A percentile compares a stretch with the other conserved stretches of the same genome.
These are phyloP conservation scores for Lasioglossum lativentre DNA, from an alignment of 2,888 invertebrate genomes.

Conservation along the genomic window DNA sequence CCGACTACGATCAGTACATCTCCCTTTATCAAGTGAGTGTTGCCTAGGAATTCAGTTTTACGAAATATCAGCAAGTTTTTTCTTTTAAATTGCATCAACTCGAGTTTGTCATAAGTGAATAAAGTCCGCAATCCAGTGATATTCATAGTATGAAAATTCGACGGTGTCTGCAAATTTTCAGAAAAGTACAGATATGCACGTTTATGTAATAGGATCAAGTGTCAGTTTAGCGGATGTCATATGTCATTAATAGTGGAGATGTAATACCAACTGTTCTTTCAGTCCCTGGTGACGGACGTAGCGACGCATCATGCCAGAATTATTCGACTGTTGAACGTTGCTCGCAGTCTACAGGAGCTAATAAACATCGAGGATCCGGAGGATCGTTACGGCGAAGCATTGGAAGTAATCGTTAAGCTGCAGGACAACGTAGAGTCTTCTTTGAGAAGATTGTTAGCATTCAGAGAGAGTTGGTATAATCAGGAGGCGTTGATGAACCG, in stretches of 20 bases:
- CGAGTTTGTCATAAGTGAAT: too few relatives aligned
- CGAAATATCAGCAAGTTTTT: too few relatives aligned
- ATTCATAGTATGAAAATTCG: too few relatives aligned
- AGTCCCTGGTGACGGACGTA: conserved; percentile 92
- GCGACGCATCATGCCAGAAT: conserved; percentile 93
- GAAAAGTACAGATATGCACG: not conserved
- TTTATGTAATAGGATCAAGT: conserved; percentile 3
- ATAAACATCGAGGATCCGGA: conserved; percentile 91
- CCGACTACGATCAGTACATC: conserved; percentile 94
- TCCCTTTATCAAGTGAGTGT: conserved; percentile 89
- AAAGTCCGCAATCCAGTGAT: too few relatives aligned
- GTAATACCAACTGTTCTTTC: conserved; percentile 7
- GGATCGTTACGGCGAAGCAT: conserved; percentile 89
- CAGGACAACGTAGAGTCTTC: conserved; percentile 92
- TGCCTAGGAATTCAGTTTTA: too few relatives aligned
- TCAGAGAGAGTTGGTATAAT: conserved; percentile 91
- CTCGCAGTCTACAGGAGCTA: conserved; percentile 90
- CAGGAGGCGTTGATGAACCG: conserved; percentile 91
- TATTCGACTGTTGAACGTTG: conserved; percentile 89
- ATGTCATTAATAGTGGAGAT: not conserved
- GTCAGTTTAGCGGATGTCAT: not conserved
- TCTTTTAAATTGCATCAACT: too few relatives aligned
- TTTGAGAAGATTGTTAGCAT: conserved; percentile 89
- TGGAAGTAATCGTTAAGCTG: conserved; percentile 90
- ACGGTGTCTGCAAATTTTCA: not conserved